Evolutionary conservation across 2,888 invertebrate genomes (phyloP), one percentile per base, ranked within the genome.

Genomic region (Cacoxenus indagator): DNA sequence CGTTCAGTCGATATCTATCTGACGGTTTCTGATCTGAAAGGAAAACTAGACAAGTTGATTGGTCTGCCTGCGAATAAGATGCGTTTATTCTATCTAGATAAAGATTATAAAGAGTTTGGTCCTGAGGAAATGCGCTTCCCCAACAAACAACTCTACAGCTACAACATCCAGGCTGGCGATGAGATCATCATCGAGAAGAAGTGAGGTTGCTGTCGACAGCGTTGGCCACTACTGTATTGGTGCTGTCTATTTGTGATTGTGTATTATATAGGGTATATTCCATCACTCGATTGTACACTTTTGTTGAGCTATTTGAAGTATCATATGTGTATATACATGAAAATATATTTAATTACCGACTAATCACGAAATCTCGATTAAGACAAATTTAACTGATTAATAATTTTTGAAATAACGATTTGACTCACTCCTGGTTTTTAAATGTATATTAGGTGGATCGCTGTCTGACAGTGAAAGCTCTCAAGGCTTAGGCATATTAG

Each of bases 51-150:
- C 85, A 90, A 93, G 43, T 90, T 96, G 84, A 92, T 95, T 65
- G 94, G 95, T 67, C 92, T 96, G 86, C 92, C 95, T 37, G 93
- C 94, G 0, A 91, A 93, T 65, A 94, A 94, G 88, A 96, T 97
- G 95, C 91, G 95, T 74, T 90, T 98, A 22, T 97, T 93, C 88
- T 97, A 97, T 86, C 92, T 95, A 9, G 97, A 97, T 86, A 94
- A 95, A 87, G 94, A 93, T 78, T 89, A 92, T 61, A 89, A 91
- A 73, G 93, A 93, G 80, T 89, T 90, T 26, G 95, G 95, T 22
- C 95, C 96, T 0, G 96, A 96, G 87, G 95, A 95, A 87, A 95
- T 97, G 94, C 92, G 92, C 78, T 96, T 92, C 83, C 95, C 96
- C 1, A 94, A 94, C 79, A 96, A 96, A 86, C 95, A 94, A 87